These are phyloP conservation scores for Macropus fuliginosus DNA, from an alignment of 2,797 vertebrate species.

Conservation along the genomic window DNA sequence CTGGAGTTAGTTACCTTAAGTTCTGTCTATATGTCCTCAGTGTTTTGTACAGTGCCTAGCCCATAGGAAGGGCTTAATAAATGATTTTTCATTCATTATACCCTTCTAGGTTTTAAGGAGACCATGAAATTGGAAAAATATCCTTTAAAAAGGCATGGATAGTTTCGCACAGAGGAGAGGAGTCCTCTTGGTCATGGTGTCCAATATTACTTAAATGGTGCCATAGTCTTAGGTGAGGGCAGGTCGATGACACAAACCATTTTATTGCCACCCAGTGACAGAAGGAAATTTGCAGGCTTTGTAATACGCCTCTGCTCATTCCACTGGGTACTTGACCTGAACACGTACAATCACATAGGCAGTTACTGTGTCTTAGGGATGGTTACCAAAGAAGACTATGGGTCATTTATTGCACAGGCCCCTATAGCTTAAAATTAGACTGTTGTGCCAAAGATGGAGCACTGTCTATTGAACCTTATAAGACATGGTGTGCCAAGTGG, in stretches of 20 bases:
- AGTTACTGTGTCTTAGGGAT: background rate
- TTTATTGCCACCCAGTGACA: background rate
- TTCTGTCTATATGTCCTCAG: background rate
- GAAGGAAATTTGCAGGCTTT: background rate
- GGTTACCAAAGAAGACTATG: background rate
- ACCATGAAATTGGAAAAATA: no score
- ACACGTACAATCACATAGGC: background rate
- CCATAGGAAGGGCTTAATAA: background rate
- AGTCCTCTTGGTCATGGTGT: background rate
- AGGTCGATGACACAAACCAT: background rate
- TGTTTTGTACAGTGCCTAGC: background rate
- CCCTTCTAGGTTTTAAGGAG: background rate
- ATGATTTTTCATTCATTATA: background rate
- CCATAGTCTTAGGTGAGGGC: background rate
- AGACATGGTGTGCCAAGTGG: background rate
- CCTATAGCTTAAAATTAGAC: background rate
- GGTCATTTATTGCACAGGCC: background rate
- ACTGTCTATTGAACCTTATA: background rate
- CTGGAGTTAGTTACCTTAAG: background rate
- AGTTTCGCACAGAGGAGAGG: background rate
- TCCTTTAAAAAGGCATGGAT: no score
- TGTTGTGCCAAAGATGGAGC: no score
- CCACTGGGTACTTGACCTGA: background rate
- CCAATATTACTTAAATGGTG: background rate
- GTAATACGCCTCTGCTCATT: background rate